Evolutionary conservation across 1,140 invertebrate species (phyloP), one percentile per base, ranked within the genome.

Genomic region (Probaryconus sp.): DNA sequence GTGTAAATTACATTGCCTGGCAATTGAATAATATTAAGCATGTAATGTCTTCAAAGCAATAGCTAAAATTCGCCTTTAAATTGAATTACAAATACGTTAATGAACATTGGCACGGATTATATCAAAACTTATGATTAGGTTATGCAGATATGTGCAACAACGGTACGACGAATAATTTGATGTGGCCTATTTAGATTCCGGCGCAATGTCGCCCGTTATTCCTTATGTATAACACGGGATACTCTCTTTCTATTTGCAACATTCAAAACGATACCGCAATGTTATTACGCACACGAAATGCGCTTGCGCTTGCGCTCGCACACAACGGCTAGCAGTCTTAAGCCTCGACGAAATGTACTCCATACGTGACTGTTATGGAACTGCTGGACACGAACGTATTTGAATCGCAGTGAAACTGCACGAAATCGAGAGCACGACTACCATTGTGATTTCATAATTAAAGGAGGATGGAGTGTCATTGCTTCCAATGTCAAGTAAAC

Each of bases 321-420:
- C 16, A 14, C 16, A 45, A 2, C 37, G 53, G 53, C 43, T 47
- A 58, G n/a, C n/a, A n/a, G 53, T 58, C 64, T 68, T 68, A 68
- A 58, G 24, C 43, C 35, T 17, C 11, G 68, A 42, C 68, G 43
- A 75, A 80, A 80, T 74, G 75, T 76, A 80, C 79, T 80, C 78
- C 48, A 70, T 77, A 80, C 79, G 78, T 81, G 79, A 80, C 79
- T 56, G 50, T 74, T 81, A 81, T 81, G 71, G 79, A 80, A 80
- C 74, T 69, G 58, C 79, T 28, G 75, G 74, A 80, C 78, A 79
- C 75, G 79, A 76, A 81, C 58, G 64, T 78, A 60, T 50, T 69
- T 77, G 78, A 81, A 79, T 81, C 79, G 72, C 69, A 79, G 60
- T 63, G 20, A 31, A 42, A 38, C 26, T 45, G 69, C 78, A 78